These are phyloP conservation scores for Suncus etruscus DNA, from an alignment of 2,113 vertebrate species.

Conservation along the genomic window DNA sequence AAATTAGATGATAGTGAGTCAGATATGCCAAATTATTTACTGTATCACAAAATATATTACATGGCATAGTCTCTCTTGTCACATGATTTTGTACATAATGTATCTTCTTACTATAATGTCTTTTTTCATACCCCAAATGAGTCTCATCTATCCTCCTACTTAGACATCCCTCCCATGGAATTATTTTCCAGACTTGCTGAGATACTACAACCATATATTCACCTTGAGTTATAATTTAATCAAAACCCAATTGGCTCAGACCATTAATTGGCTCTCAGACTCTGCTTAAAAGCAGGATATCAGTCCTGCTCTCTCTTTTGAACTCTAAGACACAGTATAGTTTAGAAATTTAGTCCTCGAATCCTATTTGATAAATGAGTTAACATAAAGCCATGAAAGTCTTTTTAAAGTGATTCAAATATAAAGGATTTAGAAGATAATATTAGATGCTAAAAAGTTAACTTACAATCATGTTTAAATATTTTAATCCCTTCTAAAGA, in stretches of 20 bases:
- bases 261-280: background rate
- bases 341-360: background rate
- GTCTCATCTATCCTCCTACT: background rate
- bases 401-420: conserved; percentile 4
- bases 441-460: background rate
- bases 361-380: background rate
- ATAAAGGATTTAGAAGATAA: conserved; percentile 8
- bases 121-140: background rate
- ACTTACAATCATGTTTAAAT: conserved; percentile 5
- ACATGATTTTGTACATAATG: background rate
- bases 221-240: background rate
- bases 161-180: background rate
- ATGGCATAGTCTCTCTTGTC: background rate
- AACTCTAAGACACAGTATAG: background rate
- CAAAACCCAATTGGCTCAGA: conserved; percentile 2
- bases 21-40: background rate
- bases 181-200: background rate
- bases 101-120: background rate
- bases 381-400: background rate
- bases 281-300: background rate
- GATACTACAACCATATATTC: background rate
- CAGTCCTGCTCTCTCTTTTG: background rate
- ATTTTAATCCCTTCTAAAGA: background rate
- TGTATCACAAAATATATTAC: conserved; percentile 6
- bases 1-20: too few relatives aligned